Conservation (phyloP, 2,113 vertebrate species). For the Microtus pennsylvanicus region DNA sequence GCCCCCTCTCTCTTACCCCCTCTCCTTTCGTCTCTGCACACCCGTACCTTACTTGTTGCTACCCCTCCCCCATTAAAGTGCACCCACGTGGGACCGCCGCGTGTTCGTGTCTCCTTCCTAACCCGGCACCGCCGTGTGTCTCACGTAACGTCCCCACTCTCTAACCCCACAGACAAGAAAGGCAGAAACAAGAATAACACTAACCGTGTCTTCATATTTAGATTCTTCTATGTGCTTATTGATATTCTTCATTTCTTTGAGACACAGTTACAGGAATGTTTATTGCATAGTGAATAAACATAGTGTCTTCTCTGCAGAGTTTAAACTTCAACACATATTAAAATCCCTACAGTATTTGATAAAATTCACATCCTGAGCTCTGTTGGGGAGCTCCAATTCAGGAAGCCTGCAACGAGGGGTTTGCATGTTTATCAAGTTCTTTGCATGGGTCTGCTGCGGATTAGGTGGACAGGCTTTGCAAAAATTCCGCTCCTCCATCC, state of each 20-base stretch:
- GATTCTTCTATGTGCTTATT: not conserved
- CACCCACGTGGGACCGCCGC: no score
- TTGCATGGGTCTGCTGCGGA: not conserved
- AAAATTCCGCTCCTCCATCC: not conserved
- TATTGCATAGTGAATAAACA: slow-evolving; percentile 7
- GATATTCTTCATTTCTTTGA: slow-evolving; percentile 25
- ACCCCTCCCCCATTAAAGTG: no score
- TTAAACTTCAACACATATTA: not conserved
- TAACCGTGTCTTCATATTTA: not conserved
- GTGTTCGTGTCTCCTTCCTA: no score
- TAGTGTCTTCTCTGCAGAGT: not conserved
- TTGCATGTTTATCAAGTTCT: not conserved
- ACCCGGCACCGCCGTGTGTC: no score
- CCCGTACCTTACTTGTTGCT: no score
- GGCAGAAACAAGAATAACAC: not conserved
- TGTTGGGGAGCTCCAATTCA: not conserved
- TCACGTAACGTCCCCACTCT: no score
- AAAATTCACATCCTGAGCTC: slow-evolving; percentile 21
- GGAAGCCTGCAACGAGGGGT: not conserved
- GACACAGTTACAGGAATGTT: slow-evolving; percentile 10
- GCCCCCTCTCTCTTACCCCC: no score
- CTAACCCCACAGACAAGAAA: no score
- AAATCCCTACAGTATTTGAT: not conserved
- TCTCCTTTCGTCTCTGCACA: no score
- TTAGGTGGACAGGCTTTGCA: not conserved